These are phyloP conservation scores for Notarius quadriscutis DNA, from an alignment of 2,113 vertebrate species.

Conservation along the genomic window DNA sequence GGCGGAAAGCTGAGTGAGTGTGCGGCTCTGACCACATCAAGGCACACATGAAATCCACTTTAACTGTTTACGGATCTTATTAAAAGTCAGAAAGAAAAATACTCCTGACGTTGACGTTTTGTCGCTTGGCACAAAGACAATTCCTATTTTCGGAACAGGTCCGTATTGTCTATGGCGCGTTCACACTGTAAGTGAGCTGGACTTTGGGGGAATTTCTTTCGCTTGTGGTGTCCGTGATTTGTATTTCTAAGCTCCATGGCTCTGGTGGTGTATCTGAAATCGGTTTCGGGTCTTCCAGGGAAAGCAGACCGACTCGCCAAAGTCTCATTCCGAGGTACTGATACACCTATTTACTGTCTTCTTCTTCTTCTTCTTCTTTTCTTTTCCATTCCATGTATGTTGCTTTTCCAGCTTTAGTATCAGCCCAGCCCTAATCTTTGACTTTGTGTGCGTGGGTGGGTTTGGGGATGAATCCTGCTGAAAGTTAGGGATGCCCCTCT, in stretches of 20 bases:
- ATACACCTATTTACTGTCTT: not conserved
- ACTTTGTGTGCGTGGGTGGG: not conserved
- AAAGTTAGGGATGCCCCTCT: not conserved
- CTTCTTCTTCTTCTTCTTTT: not conserved
- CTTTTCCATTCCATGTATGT: not conserved
- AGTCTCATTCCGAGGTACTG: conserved; percentile 88
- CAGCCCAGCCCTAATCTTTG: not conserved
- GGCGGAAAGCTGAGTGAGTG: conserved; percentile 17
- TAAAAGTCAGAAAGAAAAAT: conserved; percentile 19
- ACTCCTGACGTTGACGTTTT: conserved; percentile 44
- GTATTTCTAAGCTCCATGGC: conserved; percentile 70
- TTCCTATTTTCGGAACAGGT: conserved; percentile 30
- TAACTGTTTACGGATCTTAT: conserved; percentile 60
- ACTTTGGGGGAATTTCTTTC: conserved; percentile 26
- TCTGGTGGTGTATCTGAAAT: conserved; percentile 83
- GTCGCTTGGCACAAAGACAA: not conserved
- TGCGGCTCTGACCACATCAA: not conserved
- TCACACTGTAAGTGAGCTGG: not conserved
- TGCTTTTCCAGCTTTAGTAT: not conserved
- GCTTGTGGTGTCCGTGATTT: not conserved
- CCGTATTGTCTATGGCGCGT: not conserved
- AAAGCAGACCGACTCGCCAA: conserved; percentile 85
- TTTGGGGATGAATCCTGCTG: not conserved
- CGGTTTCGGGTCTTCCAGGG: conserved; percentile 79
- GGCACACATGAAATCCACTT: conserved; percentile 51